These are phyloP conservation scores for Orestias chungarensis DNA, from an alignment of 2,797 vertebrate species.

Conservation along the genomic window DNA sequence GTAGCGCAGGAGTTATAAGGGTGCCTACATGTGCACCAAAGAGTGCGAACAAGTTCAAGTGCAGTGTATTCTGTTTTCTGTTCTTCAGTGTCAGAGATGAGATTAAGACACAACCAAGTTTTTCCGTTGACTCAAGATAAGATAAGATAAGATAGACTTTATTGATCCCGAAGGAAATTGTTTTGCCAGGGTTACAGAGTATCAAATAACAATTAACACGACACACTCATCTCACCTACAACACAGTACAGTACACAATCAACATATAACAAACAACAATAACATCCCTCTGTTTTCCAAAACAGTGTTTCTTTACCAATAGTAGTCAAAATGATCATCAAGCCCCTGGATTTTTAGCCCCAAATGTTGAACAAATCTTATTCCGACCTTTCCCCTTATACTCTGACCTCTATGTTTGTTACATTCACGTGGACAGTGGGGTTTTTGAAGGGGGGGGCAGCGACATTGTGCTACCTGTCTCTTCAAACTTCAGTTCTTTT, in stretches of 20 bases:
- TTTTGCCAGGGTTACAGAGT: too few relatives aligned
- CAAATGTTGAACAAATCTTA: neutral
- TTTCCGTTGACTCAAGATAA: neutral
- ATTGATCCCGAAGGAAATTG: too few relatives aligned
- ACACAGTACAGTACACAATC: too few relatives aligned
- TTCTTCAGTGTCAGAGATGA: slow-evolving; percentile 70
- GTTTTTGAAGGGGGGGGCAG: neutral
- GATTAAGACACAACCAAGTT: neutral
- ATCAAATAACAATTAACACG: too few relatives aligned
- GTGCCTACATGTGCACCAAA: slow-evolving; percentile 11
- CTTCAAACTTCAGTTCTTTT: neutral
- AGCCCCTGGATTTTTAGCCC: neutral
- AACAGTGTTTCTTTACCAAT: neutral
- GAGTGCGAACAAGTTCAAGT: slow-evolving; percentile 2
- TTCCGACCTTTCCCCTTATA: neutral
- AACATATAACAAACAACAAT: too few relatives aligned
- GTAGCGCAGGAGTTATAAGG: neutral
- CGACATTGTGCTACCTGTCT: neutral
- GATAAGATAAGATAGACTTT: too few relatives aligned
- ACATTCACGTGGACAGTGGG: neutral
- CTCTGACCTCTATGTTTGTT: neutral
- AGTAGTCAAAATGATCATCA: neutral
- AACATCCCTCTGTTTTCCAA: slow-evolving; percentile 3
- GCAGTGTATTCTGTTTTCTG: slow-evolving; percentile 49
- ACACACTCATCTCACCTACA: too few relatives aligned